Base-by-base conservation (phyloP, 2,113 vertebrate species). In the Centrocercus urophasianus region DNA sequence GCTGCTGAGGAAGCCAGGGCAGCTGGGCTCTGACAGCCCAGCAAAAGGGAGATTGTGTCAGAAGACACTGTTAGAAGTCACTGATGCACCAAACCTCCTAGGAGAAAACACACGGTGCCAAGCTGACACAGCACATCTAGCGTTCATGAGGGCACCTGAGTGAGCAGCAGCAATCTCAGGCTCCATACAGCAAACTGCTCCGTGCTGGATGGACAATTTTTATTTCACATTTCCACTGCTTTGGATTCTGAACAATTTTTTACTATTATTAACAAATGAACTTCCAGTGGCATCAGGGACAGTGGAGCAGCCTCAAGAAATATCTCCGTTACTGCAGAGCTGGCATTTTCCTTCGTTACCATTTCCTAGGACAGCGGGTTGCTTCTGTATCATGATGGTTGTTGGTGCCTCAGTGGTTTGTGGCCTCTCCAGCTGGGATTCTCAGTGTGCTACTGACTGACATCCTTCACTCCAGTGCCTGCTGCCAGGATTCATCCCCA, bases 181-280 rank as follows among this genome's bases (percentile, higher is more conserved):
- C 88, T 89, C 27, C 7, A 6, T 28, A 83, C 24, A 95, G 90
- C 91, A 92, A 88, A 91, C 79, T 95, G 86, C 93, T 94, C 82
- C 30, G 52, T 77, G 83, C 95, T 66, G 36, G 59, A 85, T 90
- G 88, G 82, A 67, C 18, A 75, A 25, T 36, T 90, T 95, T 96
- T 95, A 93, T 93, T 96, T 93, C 87, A 90, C 67, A 56, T 63
- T 86, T 90, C 83, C 72, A 57, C 84, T 83, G 54, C 6, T 92
- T 80, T 82, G 10, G 18, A 89, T 86, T 91, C 77, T 95, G 96
- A 93, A 70, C 69, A 89, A 92, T 59, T 59, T 59, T 32, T 57
- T 57, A 32, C 56, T 59, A n/a, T n/a, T 57, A 20, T 59, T 59
- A 59, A 59, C 77, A 13, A 63, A 34, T 79, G 67, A 88, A 47